phyloP scores from a whole-genome alignment of 2,113 vertebrate genomes.

The Riparia riparia region DNA sequence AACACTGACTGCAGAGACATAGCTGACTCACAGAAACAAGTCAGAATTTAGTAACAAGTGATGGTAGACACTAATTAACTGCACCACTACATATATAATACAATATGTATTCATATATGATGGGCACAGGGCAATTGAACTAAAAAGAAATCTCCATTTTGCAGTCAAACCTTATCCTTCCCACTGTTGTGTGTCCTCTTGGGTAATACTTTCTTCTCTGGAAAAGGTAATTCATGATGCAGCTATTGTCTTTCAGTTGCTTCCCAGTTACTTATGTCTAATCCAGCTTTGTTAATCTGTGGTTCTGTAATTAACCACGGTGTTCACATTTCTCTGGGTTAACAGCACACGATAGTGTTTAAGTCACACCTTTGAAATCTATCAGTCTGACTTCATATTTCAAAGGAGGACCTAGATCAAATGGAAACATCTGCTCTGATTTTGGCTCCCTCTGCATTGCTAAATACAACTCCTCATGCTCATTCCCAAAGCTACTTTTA shows the following conservation, averaged over 20 bases:
- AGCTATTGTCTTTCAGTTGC: background rate
- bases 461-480: background rate
- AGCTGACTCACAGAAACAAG: background rate
- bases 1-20: background rate
- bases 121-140: background rate
- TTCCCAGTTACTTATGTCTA: background rate
- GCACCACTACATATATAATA: background rate
- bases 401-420: background rate
- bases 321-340: background rate
- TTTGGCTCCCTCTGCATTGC: background rate
- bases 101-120: background rate
- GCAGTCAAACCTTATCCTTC: background rate
- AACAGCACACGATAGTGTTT: background rate
- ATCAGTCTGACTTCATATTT: background rate
- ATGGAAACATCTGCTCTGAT: background rate
- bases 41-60: background rate
- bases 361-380: conserved; percentile 2
- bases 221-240: background rate
- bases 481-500: background rate
- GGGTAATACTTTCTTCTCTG: background rate
- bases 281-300: background rate
- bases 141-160: background rate
- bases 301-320: background rate
- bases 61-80: background rate
- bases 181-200: background rate